Conservation (phyloP, 2,888 invertebrate species). For the Caenorhabditis imperialis region DNA sequence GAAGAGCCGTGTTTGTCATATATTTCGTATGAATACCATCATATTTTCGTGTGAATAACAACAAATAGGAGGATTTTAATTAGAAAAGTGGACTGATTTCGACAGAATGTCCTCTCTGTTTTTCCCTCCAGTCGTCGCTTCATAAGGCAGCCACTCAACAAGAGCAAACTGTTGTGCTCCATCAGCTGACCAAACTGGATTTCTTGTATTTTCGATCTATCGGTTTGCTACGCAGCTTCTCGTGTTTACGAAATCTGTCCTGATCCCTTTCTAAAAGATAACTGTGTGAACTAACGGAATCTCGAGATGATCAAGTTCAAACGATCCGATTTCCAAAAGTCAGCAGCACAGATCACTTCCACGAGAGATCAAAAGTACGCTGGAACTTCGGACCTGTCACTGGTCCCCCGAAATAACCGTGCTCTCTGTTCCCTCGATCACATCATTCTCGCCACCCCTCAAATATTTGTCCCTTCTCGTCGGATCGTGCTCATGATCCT, state of each 20-base stretch:
- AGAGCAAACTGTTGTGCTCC: too few relatives aligned
- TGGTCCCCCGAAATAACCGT: slow-evolving; percentile 33
- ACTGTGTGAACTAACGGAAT: too few relatives aligned
- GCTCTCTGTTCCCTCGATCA: slow-evolving; percentile 7
- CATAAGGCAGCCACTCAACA: too few relatives aligned
- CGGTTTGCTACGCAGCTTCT: too few relatives aligned
- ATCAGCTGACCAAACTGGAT: slow-evolving; percentile 22
- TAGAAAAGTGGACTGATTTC: slow-evolving; percentile 20
- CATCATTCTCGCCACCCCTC: slow-evolving; percentile 17
- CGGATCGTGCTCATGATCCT: slow-evolving; percentile 43
- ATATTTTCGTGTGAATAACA: slow-evolving; percentile 3
- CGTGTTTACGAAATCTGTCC: too few relatives aligned
- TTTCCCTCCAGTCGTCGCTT: too few relatives aligned
- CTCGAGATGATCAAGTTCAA: neutral
- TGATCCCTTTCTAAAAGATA: too few relatives aligned
- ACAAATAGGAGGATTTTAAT: slow-evolving; percentile 6
- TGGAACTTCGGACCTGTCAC: slow-evolving; percentile 40
- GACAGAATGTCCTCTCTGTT: slow-evolving; percentile 14
- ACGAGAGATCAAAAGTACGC: slow-evolving; percentile 18
- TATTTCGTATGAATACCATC: slow-evolving; percentile 13
- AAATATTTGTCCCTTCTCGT: slow-evolving; percentile 31
- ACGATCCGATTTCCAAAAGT: neutral
- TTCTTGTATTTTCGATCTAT: too few relatives aligned
- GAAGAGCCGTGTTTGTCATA: slow-evolving; percentile 1
- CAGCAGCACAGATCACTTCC: slow-evolving; percentile 34